Evolutionary conservation across 2,113 vertebrate species (phyloP), one percentile per base, ranked within the genome.

Genomic region (Oncorhynchus keta): DNA sequence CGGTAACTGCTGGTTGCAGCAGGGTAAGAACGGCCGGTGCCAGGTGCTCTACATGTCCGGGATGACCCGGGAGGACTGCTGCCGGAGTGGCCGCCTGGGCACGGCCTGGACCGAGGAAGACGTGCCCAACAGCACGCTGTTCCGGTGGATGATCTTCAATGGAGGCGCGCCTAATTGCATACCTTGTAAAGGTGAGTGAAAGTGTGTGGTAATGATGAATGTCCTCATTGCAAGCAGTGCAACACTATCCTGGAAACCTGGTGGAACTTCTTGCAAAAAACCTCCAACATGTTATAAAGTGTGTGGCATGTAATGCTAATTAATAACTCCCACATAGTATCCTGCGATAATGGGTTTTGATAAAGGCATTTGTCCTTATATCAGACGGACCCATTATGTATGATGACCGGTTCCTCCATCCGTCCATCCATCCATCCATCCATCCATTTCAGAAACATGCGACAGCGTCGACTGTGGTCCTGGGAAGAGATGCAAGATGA

Each of bases 1-100:
- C 90, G 95, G 95, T 83, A 97, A 97, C 84, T 97, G 95, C 91
- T 97, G 95, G 95, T 94, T 95, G 65, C 95, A 96, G 83, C 95
- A 97, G 89, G 95, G 95, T 8, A 94, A 91, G 83, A 96, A 96
- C 80, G 95, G 95, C 70, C 94, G 95, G 84, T 97, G 95, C 90
- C 95, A 96, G 90, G 93, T 95, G 81, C 93, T 96, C 51, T 96
- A 95, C 89, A 95, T 95, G 86, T 95, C 95, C 1, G 94, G 94
- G 8, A 93, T 96, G 84, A 95, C 92, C 89, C 94, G 94, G 48
- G 95, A 96, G 65, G 95, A 96, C 82, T 97, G 95, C 84, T 97
- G 95, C 85, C 94, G 93, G 84, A 94, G 92, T 0, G 94, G 94
- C 32, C 92, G 94, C 39, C 87, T 96, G 66, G 95, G 94, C 64